Evolutionary conservation across 2,113 vertebrate species (phyloP).

Genomic region (Coracopsis vasa): DNA sequence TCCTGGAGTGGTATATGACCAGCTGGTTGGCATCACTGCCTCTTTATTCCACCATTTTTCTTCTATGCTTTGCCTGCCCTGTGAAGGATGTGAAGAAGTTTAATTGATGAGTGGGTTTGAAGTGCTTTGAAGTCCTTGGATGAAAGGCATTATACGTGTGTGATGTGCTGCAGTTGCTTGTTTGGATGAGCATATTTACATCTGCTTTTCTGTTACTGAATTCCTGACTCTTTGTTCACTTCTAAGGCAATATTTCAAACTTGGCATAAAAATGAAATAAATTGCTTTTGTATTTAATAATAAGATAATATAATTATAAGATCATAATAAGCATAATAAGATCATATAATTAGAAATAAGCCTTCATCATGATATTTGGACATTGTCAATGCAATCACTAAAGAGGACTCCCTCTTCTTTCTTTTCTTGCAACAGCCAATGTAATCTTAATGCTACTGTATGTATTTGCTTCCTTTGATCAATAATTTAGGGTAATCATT

Average conservation of each 20-base stretch:
- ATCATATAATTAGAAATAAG: neutral
- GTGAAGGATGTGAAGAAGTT: neutral
- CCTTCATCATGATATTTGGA: neutral
- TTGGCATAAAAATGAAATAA: neutral
- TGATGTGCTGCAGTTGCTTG: neutral
- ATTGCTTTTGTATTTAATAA: neutral
- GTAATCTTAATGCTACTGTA: neutral
- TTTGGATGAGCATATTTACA: neutral
- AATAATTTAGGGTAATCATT: conserved; percentile 40
- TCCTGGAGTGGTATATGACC: accelerated
- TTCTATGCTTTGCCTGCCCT: neutral
- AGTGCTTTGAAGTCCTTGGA: neutral
- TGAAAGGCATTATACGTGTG: accelerated
- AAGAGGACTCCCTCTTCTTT: neutral
- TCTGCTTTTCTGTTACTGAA: neutral
- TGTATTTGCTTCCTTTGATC: conserved; percentile 17
- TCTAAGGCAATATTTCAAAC: neutral
- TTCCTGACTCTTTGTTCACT: neutral
- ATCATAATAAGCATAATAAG: neutral
- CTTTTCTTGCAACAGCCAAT: neutral
- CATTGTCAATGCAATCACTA: neutral
- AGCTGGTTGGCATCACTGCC: neutral
- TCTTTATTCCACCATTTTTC: accelerated
- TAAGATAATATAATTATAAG: neutral
- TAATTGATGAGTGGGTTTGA: neutral